Evolutionary conservation across 2,888 invertebrate genomes (phyloP).

Genomic region (Melangyna quadrimaculata): DNA sequence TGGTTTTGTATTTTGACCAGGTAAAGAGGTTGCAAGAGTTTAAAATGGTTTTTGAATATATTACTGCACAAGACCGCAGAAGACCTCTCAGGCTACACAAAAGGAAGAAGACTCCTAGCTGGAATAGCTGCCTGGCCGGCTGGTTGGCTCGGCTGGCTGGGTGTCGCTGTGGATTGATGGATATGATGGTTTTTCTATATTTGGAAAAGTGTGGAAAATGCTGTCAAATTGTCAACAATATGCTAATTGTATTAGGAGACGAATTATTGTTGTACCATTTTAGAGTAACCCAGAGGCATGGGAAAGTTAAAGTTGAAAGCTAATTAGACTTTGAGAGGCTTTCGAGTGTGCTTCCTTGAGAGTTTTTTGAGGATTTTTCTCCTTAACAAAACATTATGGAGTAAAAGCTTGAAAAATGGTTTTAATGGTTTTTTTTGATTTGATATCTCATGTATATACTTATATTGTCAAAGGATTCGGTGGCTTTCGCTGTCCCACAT

Average conservation of each 20-base stretch:
- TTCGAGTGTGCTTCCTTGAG: background rate
- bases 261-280: slow-evolving; percentile 43
- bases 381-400: too few species aligned
- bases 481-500: too few species aligned
- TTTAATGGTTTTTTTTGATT: too few species aligned
- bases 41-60: slow-evolving; percentile 56
- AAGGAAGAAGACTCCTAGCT: slow-evolving; percentile 5
- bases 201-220: slow-evolving; percentile 61
- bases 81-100: background rate
- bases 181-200: slow-evolving; percentile 64
- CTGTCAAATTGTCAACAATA: slow-evolving; percentile 61
- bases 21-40: slow-evolving; percentile 12
- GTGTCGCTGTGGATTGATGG: slow-evolving; percentile 63
- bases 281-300: background rate
- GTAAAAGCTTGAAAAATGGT: background rate
- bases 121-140: too few species aligned
- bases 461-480: too few species aligned
- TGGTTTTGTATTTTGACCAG: background rate
- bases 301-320: background rate
- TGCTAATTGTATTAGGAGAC: slow-evolving; percentile 57
- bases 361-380: background rate
- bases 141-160: slow-evolving; percentile 7
- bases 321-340: background rate
- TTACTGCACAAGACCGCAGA: slow-evolving; percentile 3
- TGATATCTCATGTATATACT: too few species aligned